Evolutionary conservation across 2,113 vertebrate genomes (phyloP).

Genomic region (Panurus biarmicus): DNA sequence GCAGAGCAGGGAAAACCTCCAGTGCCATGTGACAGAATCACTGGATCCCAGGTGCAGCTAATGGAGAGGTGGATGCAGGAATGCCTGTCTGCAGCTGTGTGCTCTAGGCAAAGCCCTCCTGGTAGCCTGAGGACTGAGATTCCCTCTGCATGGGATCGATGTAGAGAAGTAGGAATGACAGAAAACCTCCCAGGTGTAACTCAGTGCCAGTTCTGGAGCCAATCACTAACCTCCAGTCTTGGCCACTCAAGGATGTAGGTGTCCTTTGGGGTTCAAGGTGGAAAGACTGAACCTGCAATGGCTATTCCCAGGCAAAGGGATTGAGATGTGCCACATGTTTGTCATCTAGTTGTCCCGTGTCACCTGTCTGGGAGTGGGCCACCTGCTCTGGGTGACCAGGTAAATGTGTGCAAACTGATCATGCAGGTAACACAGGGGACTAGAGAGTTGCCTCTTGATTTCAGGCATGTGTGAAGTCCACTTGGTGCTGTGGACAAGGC

Average conservation of each 20-base stretch:
- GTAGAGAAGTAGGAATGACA: neutral
- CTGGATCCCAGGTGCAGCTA: neutral
- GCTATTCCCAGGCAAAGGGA: neutral
- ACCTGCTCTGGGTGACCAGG: neutral
- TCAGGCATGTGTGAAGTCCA: neutral
- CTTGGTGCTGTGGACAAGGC: neutral
- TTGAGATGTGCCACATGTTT: neutral
- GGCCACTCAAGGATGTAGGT: neutral
- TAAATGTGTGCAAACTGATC: neutral
- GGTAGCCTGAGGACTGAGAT: neutral
- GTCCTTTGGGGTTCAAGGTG: neutral
- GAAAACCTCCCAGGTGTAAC: neutral
- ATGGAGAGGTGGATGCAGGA: neutral
- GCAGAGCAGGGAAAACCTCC: neutral
- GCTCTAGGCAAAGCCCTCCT: neutral
- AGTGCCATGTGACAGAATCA: neutral
- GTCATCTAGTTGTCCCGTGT: neutral
- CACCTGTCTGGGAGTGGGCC: neutral
- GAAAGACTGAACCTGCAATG: neutral
- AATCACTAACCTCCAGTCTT: neutral
- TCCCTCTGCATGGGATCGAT: accelerated
- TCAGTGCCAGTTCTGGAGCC: neutral
- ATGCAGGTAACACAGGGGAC: neutral
- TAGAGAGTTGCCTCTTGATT: neutral
- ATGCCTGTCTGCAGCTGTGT: accelerated